Percentiles rank a stretch among this genome's conserved stretches.
Evolutionary conservation across 2,113 vertebrate genomes (phyloP).

Genomic region (Sinocyclocheilus rhinocerous): DNA sequence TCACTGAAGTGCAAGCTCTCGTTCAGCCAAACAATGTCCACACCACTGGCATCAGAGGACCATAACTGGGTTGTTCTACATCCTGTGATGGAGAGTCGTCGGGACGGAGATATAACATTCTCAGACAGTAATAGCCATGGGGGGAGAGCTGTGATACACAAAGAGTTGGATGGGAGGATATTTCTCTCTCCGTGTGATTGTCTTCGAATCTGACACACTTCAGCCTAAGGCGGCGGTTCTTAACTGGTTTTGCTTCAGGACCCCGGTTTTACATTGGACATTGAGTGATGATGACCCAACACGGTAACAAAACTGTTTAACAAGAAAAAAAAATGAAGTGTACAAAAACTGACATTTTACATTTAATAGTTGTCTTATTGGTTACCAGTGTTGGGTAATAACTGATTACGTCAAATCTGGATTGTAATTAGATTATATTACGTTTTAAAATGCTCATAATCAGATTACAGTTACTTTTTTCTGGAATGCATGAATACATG

Average conservation of each 20-base stretch:
- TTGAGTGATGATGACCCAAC: conserved; percentile 14
- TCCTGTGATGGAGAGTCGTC: conserved; percentile 61
- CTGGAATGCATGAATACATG: too few relatives aligned
- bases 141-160: conserved; percentile 55
- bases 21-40: conserved; percentile 60
- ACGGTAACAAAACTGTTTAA: background rate
- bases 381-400: too few relatives aligned
- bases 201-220: conserved; percentile 41
- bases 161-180: conserved; percentile 45
- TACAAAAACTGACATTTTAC: background rate
- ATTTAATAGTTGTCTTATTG: background rate
- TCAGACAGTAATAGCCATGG: conserved; percentile 66
- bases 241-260: conserved; percentile 31
- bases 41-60: conserved; percentile 49
- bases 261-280: conserved; percentile 11
- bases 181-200: conserved; percentile 35
- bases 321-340: too few relatives aligned
- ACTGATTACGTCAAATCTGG: too few relatives aligned
- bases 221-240: conserved; percentile 5
- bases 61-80: conserved; percentile 41
- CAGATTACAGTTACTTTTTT: too few relatives aligned
- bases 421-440: too few relatives aligned
- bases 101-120: conserved; percentile 58
- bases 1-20: conserved; percentile 56
- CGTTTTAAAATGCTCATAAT: too few relatives aligned